Base-by-base conservation (phyloP, 2,113 vertebrate species). In the Corydoras maculifer region DNA sequence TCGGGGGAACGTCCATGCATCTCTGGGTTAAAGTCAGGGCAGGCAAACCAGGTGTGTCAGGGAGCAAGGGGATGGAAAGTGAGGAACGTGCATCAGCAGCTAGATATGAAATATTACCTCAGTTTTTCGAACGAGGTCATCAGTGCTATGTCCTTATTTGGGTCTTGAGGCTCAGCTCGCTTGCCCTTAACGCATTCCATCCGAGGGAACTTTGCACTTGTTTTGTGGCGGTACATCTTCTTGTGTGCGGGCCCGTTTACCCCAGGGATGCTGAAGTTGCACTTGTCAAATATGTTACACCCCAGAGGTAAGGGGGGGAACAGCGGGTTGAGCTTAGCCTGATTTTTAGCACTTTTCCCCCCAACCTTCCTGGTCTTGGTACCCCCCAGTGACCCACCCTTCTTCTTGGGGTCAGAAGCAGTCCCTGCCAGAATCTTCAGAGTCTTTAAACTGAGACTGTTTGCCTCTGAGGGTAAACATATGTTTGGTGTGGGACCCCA, bases 211-310 rank as follows among this genome's bases (percentile, higher is more conserved):
- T 99, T 99, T 63, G 95, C 92, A 84, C 94, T 99, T 80, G 95
- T 95, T 93, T 99, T 99, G 85, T 99, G 97, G 80, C 97, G 96
- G 85, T 99, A 99, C 82, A 99, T 91, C 88, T 99, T 99, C 95
- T 99, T 99, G 91, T 99, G 97, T 65, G 96, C 94, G 30, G 94
- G 96, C 87, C 94, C 92, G 2, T 91, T 93, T 88, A 88, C 90
- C 85, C 90, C 92, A 77, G 94, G 94, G 90, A 92, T 93, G 87
- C 92, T 95, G 87, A 94, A 90, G 86, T 92, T 94, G 88, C 18
- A 92, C 89, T 98, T 98, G 85, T 98, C 96, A 86, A 95, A 95
- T 92, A 98, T 86, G 82, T 89, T 90, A 70, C 89, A 90, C 69
- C 88, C 91, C 84, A 79, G 88, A 70, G 91, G 86, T 68, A 93